A percentile compares a stretch with the other conserved stretches of the same genome.
Evolutionary conservation across 2,888 invertebrate species (phyloP).

Genomic region (Thereva nobilitata): DNA sequence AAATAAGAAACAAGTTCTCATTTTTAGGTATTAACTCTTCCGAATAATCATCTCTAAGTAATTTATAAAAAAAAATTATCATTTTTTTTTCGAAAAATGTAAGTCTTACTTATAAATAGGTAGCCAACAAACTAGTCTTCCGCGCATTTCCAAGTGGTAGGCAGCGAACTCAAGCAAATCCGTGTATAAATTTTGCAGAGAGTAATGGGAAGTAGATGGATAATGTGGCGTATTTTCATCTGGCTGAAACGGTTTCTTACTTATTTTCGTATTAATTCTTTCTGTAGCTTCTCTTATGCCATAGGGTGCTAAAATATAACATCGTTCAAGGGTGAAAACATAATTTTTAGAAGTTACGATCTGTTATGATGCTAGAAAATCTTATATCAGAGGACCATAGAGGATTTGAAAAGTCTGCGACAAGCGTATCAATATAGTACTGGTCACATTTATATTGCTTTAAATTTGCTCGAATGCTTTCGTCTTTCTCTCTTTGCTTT

Average conservation of each 20-base stretch:
- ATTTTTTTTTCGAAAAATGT: slow-evolving; percentile 20
- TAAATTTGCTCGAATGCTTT: slow-evolving; percentile 87
- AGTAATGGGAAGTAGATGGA: slow-evolving; percentile 85
- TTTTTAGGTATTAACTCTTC: slow-evolving; percentile 78
- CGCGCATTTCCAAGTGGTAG: slow-evolving; percentile 71
- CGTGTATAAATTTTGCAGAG: slow-evolving; percentile 76
- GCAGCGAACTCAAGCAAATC: slow-evolving; percentile 87
- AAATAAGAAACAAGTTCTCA: slow-evolving; percentile 73
- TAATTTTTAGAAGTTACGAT: slow-evolving; percentile 67
- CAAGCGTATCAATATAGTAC: slow-evolving; percentile 82
- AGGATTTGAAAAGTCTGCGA: slow-evolving; percentile 87
- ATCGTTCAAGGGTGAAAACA: background rate
- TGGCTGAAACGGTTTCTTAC: slow-evolving; percentile 59
- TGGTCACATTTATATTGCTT: slow-evolving; percentile 79
- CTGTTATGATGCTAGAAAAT: slow-evolving; percentile 94
- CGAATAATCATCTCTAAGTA: slow-evolving; percentile 70
- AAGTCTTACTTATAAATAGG: slow-evolving; percentile 76
- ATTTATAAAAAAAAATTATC: slow-evolving; percentile 42
- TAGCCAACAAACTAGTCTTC: slow-evolving; percentile 93
- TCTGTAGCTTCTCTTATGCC: slow-evolving; percentile 94
- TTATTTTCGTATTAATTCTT: slow-evolving; percentile 62
- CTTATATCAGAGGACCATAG: slow-evolving; percentile 72
- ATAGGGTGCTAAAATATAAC: slow-evolving; percentile 80
- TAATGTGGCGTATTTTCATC: slow-evolving; percentile 72
- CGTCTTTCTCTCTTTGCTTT: slow-evolving; percentile 78